Percentiles rank a stretch among this genome's conserved stretches.
Conservation (phyloP, 2,888 invertebrate species). For the Aricia artaxerxes region DNA sequence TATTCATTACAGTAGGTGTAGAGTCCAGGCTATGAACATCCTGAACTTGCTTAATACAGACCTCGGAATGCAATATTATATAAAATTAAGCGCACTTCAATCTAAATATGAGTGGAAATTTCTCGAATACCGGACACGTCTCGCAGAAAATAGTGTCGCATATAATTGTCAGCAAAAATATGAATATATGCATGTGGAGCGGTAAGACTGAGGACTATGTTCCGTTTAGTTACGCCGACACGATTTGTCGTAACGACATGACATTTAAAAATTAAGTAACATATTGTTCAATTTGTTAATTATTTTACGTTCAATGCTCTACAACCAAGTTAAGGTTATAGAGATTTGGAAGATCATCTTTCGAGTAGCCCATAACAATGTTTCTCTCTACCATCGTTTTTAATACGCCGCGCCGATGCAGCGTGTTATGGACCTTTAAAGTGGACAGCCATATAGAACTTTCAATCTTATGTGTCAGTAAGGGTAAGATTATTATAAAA, state of each 20-base stretch:
- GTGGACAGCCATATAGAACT: too few relatives aligned
- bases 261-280: neutral
- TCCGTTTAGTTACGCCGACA: slow-evolving; percentile 32
- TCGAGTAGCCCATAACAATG: too few relatives aligned
- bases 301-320: neutral
- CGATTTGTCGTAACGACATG: neutral
- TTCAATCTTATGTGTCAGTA: too few relatives aligned
- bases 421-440: too few relatives aligned
- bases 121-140: slow-evolving; percentile 42
- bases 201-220: slow-evolving; percentile 35
- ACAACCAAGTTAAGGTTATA: neutral
- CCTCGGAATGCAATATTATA: slow-evolving; percentile 39
- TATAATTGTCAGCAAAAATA: slow-evolving; percentile 51
- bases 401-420: too few relatives aligned
- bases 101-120: slow-evolving; percentile 40
- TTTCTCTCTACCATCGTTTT: too few relatives aligned
- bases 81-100: slow-evolving; percentile 42
- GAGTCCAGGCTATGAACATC: neutral
- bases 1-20: neutral
- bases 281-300: too few relatives aligned
- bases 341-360: too few relatives aligned
- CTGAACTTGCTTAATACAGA: slow-evolving; percentile 11
- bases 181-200: slow-evolving; percentile 57
- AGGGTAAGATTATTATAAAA: too few relatives aligned
- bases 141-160: slow-evolving; percentile 51